These are phyloP conservation scores for Cyclophora albipunctata DNA, from an alignment of 2,888 invertebrate genomes.

Conservation along the genomic window DNA sequence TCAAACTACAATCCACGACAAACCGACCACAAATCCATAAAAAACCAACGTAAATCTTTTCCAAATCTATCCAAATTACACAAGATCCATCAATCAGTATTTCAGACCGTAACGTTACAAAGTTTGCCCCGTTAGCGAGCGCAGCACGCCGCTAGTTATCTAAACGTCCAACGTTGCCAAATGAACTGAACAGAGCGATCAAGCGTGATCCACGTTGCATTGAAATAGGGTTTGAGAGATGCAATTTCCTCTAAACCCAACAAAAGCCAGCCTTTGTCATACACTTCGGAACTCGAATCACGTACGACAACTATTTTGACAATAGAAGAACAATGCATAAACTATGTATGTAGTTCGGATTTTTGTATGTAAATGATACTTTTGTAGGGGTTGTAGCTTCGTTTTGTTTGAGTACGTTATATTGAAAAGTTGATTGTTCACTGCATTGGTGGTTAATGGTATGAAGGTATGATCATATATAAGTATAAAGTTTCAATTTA, in stretches of 20 bases:
- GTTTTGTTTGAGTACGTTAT: no score
- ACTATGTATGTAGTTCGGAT: slow-evolving; percentile 7
- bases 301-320: slow-evolving; percentile 38
- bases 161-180: slow-evolving; percentile 14
- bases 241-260: slow-evolving; percentile 52
- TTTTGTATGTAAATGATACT: slow-evolving; percentile 1
- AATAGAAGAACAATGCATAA: slow-evolving; percentile 23
- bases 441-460: no score
- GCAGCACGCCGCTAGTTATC: no score
- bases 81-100: slow-evolving; percentile 2
- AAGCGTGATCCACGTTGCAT: slow-evolving; percentile 33
- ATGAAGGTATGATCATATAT: no score
- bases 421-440: no score
- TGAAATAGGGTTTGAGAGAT: slow-evolving; percentile 50
- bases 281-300: slow-evolving; percentile 44
- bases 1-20: no score
- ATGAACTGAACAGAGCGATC: slow-evolving; percentile 31
- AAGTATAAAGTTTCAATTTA: no score
- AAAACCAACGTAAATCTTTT: no score
- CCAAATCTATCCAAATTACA: no score
- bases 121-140: neutral
- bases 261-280: slow-evolving; percentile 42
- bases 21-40: no score
- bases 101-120: slow-evolving; percentile 3
- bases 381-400: no score